Evolutionary conservation across 2,888 invertebrate genomes (phyloP), one percentile per base, ranked within the genome.

Genomic region (Mechanitis mazaeus): DNA sequence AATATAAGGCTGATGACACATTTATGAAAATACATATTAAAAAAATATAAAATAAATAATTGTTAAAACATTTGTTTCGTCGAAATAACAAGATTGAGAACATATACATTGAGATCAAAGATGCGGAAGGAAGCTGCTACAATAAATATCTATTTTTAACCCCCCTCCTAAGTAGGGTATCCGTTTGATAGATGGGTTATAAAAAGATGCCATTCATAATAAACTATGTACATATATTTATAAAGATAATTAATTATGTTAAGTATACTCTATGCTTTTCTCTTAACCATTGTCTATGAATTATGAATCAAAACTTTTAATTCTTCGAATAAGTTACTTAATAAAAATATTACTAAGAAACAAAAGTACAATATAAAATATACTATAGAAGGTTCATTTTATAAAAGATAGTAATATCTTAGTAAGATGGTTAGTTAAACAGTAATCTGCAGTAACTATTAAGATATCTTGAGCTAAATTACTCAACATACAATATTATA

Each of bases 81-180:
- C 4, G 50, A 31, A 50, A 31, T 50, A 50, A 50, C 50, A 50
- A 50, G 31, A 50, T 31, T 9, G 42, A 42, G 50, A 31, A 56
- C 58, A 56, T 59, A 35, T 58, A 42, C 60, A 62, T 54, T 38
- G 56, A 72, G 67, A 74, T 73, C 74, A 72, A 74, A 74, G 71
- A 65, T 56, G 57, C 64, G 71, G 69, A 69, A 71, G 73, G 73
- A 72, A 72, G 70, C 64, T 64, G 69, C 67, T 71, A 66, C 66
- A 71, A 74, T 74, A 74, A 72, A 74, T 73, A 69, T 63, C 38
- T 74, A 74, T 74, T 73, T 72, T 73, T 72, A 69, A 59, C 69
- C 69, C 67, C 64, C 64, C 60, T 61, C 56, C 45, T 71, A 71
- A 72, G 71, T 69, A 71, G 59, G 57, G 65, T 67, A 65, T 72